Conservation (phyloP, 2,888 invertebrate genomes). For the Xanthorhoe designata region DNA sequence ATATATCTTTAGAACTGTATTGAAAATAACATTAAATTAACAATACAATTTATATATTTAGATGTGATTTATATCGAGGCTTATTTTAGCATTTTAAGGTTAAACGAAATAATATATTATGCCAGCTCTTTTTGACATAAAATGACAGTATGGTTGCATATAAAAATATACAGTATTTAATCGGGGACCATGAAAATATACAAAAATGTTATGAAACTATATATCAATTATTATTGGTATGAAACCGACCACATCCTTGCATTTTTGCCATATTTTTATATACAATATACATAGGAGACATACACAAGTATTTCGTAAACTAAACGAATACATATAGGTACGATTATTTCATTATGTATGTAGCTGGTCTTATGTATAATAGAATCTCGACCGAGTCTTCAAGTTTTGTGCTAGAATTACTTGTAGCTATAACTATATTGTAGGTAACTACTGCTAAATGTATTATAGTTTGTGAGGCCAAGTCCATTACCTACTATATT, state of each 20-base stretch:
- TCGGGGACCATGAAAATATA: conserved; percentile 58
- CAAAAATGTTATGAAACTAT: conserved; percentile 43
- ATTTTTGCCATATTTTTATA: conserved; percentile 36
- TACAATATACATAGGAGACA: conserved; percentile 16
- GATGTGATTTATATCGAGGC: conserved; percentile 21
- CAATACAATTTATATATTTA: conserved; percentile 10
- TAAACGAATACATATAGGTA: neutral
- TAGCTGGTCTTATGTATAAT: conserved; percentile 17
- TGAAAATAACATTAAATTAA: neutral
- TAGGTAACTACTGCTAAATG: conserved; percentile 24
- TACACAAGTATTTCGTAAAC: conserved; percentile 22
- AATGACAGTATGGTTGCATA: conserved; percentile 41
- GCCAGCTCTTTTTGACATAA: conserved; percentile 23
- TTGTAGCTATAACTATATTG: conserved; percentile 14
- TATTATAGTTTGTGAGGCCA: conserved; percentile 29
- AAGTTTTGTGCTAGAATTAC: conserved; percentile 28
- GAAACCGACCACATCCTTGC: conserved; percentile 21
- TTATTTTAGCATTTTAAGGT: conserved; percentile 15
- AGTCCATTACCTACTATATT: conserved; percentile 29
- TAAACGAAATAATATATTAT: conserved; percentile 4
- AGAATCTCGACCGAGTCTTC: conserved; percentile 41
- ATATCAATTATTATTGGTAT: conserved; percentile 29
- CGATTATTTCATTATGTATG: neutral
- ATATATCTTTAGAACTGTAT: conserved; percentile 3
- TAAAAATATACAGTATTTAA: conserved; percentile 54